Conservation (phyloP, 2,888 invertebrate species). For the Oasisia sp. region DNA sequence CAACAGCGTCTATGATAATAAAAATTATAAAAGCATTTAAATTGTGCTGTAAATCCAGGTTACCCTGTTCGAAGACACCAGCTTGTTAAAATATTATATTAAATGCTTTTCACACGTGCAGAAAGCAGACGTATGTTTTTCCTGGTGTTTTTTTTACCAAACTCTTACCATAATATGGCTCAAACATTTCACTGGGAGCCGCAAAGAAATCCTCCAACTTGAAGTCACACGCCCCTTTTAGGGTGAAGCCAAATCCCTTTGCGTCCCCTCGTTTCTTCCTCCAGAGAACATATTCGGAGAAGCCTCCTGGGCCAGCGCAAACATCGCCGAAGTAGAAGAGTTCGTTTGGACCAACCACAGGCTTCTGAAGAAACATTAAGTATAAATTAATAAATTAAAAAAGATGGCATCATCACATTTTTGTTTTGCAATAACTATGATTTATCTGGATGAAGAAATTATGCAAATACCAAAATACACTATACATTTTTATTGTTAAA, state of each 20-base stretch:
- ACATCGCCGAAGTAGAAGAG: slow-evolving; percentile 91
- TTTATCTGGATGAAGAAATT: not conserved
- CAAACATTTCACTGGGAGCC: slow-evolving; percentile 87
- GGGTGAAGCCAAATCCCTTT: slow-evolving; percentile 95
- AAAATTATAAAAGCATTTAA: no score
- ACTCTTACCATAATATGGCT: slow-evolving; percentile 84
- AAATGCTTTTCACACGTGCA: not conserved
- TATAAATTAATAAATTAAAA: no score
- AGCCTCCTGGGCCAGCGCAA: slow-evolving; percentile 97
- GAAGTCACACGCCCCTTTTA: slow-evolving; percentile 84
- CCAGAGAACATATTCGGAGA: slow-evolving; percentile 94
- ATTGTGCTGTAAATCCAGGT: no score
- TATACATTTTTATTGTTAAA: not conserved
- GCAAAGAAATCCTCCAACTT: slow-evolving; percentile 85
- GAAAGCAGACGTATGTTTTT: not conserved
- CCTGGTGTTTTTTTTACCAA: not conserved
- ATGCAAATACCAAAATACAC: not conserved
- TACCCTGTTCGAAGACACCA: no score
- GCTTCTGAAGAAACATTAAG: not conserved
- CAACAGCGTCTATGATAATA: not conserved
- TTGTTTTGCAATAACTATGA: not conserved
- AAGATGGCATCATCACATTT: not conserved
- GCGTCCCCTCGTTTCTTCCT: slow-evolving; percentile 72
- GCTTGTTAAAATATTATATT: not conserved
- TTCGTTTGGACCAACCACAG: not conserved